Percentiles rank a stretch among this genome's conserved stretches.
Evolutionary conservation across 2,888 invertebrate species (phyloP).

Genomic region (Scaptomyza polygonia): DNA sequence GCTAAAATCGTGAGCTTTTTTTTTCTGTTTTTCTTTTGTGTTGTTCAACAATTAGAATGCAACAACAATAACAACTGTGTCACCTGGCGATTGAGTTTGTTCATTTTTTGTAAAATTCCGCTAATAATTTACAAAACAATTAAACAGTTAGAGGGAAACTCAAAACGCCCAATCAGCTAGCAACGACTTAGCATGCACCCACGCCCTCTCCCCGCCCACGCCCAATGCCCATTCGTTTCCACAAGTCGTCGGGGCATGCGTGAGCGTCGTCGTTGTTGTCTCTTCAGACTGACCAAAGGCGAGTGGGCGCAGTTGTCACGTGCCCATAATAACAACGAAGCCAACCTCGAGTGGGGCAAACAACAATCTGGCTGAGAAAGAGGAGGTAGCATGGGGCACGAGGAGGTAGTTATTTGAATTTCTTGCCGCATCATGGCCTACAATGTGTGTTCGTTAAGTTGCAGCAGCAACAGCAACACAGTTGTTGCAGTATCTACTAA

Average conservation of each 20-base stretch:
- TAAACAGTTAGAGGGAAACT: constrained; percentile 70
- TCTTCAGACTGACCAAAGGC: constrained; percentile 32
- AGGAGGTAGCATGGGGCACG: not conserved
- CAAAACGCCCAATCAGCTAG: constrained; percentile 10
- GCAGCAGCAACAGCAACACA: constrained; percentile 32
- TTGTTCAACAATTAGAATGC: constrained; percentile 66
- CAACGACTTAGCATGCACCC: constrained; percentile 19
- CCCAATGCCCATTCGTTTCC: constrained; percentile 25
- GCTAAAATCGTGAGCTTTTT: constrained; percentile 17
- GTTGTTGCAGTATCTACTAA: constrained; percentile 11
- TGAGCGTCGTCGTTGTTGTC: constrained; percentile 38
- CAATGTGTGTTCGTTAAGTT: constrained; percentile 68
- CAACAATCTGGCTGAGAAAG: not conserved
- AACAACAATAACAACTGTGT: constrained; percentile 36
- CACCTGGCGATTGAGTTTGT: constrained; percentile 46
- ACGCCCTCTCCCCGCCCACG: constrained; percentile 19
- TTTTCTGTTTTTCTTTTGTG: not conserved
- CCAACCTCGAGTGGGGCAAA: constrained; percentile 25
- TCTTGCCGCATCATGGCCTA: constrained; percentile 70
- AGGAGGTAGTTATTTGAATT: constrained; percentile 43
- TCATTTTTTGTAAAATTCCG: constrained; percentile 38
- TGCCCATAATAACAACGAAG: constrained; percentile 71
- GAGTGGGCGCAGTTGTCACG: constrained; percentile 78
- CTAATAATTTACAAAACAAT: constrained; percentile 59
- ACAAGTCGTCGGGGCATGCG: constrained; percentile 30